Evolutionary conservation across 2,797 vertebrate genomes (phyloP), one percentile per base, ranked within the genome.

Genomic region (Streptopelia turtur): DNA sequence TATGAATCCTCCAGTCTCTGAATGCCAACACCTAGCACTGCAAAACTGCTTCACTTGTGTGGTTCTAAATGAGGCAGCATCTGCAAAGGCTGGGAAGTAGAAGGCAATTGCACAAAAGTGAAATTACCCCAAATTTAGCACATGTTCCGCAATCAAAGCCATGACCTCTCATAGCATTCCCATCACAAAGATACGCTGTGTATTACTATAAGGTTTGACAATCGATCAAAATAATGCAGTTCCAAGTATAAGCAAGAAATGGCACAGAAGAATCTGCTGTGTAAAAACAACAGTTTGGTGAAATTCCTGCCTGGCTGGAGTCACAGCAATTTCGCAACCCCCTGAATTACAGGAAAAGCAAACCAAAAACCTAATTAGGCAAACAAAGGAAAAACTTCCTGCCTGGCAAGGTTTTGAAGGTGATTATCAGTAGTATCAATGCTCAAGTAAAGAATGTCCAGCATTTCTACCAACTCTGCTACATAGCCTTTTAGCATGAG

Each of bases 351-450:
- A 41, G 31, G 35, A 43, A 95, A 93, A 94, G 86, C 91, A 96
- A 93, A 87, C 83, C 74, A 57, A 72, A 94, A 89, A 59, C 66
- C 28, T 71, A 81, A 86, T 90, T 83, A 88, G 81, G 52, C 82
- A 94, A 91, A 95, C 69, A 88, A 53, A 89, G 45, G 84, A 7
- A 76, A 90, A 95, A 72, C 71, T 95, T 94, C 94, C 92, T 87
- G 92, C 74, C 69, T 13, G 55, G 56, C 57, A n/a, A 93, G 83
- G 65, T 96, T 65, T 13, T 33, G 82, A 87, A 94, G 65, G 64
- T 2, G 6, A 91, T 69, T 74, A 77, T 45, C 56, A 79, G 47
- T 27, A 88, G 23, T 43, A 60, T 27, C 23, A 9, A 30, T 12
- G 27, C 13, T 61, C 20, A 11, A 18, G 31, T 9, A n/a, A 80